Evolutionary conservation across 2,888 invertebrate genomes (phyloP).

Genomic region (Macaria notata): DNA sequence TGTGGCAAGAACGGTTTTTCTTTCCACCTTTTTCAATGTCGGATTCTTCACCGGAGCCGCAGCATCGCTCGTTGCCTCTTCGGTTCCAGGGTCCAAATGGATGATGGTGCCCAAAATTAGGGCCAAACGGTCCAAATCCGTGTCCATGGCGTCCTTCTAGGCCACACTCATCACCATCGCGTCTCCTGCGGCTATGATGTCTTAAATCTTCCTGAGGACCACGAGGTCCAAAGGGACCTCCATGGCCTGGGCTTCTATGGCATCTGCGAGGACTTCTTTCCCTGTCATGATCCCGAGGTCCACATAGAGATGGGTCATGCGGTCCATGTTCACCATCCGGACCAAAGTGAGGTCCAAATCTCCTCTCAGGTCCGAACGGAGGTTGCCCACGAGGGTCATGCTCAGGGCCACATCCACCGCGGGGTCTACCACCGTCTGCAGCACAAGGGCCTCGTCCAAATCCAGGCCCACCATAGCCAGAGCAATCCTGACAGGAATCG

Average conservation of each 20-base stretch:
- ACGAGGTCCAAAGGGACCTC: background rate
- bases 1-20: constrained; percentile 14
- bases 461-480: constrained; percentile 2
- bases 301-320: background rate
- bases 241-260: background rate
- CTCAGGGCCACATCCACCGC: background rate
- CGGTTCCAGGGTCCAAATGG: constrained; percentile 16
- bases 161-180: background rate
- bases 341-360: background rate
- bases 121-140: background rate
- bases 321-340: constrained; percentile 5
- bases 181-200: background rate
- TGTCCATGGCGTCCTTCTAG: background rate
- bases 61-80: constrained; percentile 7
- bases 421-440: too few relatives aligned
- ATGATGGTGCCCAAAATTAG: constrained; percentile 1
- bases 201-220: background rate
- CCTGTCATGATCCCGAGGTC: constrained; percentile 3
- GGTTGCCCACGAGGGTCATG: background rate
- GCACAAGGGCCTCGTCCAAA: constrained; percentile 1
- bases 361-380: background rate
- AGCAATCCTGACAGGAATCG: constrained; percentile 5
- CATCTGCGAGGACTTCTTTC: constrained; percentile 5
- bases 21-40: constrained; percentile 21
- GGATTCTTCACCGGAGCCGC: constrained; percentile 20